phyloP scores from a whole-genome alignment of 2,797 vertebrate species.

The Oophaga sylvatica region DNA sequence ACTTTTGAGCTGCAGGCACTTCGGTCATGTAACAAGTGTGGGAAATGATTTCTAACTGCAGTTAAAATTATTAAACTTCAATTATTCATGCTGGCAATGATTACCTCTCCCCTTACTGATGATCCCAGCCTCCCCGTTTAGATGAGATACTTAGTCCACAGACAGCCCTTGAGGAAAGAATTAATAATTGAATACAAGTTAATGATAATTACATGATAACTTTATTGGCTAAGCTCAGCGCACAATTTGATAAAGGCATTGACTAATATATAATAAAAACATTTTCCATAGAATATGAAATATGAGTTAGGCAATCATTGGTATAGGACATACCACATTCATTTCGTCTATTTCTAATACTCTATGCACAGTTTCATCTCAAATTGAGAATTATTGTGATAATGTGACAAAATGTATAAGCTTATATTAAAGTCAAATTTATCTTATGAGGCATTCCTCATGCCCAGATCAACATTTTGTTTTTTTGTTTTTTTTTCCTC shows the following conservation, averaged over 20 bases:
- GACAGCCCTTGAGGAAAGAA: constrained; percentile 73
- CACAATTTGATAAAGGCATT: constrained; percentile 55
- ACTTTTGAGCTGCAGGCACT: constrained; percentile 68
- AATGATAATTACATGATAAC: constrained; percentile 79
- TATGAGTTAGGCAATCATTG: constrained; percentile 53
- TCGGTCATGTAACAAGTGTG: constrained; percentile 65
- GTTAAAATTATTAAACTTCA: constrained; percentile 74
- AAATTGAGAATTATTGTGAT: neutral
- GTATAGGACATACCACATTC: neutral
- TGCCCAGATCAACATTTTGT: neutral
- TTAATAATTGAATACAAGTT: constrained; percentile 78
- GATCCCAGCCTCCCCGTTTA: constrained; percentile 66
- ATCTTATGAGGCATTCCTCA: neutral
- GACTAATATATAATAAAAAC: constrained; percentile 56
- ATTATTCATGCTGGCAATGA: constrained; percentile 75
- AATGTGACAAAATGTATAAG: neutral
- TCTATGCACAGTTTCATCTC: neutral
- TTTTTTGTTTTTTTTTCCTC: neutral
- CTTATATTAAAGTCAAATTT: neutral
- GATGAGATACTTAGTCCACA: constrained; percentile 69
- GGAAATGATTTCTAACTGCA: constrained; percentile 70
- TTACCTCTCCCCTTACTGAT: constrained; percentile 69
- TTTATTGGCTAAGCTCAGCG: constrained; percentile 73
- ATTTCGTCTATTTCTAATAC: neutral
- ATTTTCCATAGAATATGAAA: constrained; percentile 58